These are phyloP conservation scores for Drosophila mulleri DNA, from an alignment of 2,888 invertebrate species.

Conservation along the genomic window DNA sequence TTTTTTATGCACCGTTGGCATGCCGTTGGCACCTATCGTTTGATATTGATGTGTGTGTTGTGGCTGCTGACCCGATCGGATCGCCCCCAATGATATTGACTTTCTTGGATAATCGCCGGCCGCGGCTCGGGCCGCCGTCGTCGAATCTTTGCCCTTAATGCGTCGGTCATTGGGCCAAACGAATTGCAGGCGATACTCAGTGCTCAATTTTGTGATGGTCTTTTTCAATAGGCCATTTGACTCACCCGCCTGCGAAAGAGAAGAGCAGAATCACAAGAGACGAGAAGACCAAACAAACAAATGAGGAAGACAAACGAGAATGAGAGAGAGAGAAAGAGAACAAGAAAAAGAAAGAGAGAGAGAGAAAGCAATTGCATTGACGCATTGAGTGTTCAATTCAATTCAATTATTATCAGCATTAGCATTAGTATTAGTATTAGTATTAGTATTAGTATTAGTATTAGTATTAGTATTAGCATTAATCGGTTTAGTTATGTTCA, in stretches of 20 bases:
- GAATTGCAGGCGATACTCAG: slow-evolving; percentile 95
- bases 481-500: slow-evolving; percentile 27
- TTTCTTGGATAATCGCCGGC: slow-evolving; percentile 88
- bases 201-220: slow-evolving; percentile 91
- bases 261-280: slow-evolving; percentile 75
- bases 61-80: slow-evolving; percentile 87
- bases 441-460: slow-evolving; percentile 9
- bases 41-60: slow-evolving; percentile 75
- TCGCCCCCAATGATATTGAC: slow-evolving; percentile 94
- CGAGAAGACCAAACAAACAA: slow-evolving; percentile 55
- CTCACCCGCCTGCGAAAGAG: slow-evolving; percentile 86
- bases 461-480: slow-evolving; percentile 2
- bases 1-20: slow-evolving; percentile 89
- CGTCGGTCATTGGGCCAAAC: slow-evolving; percentile 90
- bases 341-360: slow-evolving; percentile 28
- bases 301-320: slow-evolving; percentile 13
- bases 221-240: slow-evolving; percentile 90
- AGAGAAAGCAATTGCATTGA: slow-evolving; percentile 58
- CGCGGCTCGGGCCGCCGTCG: slow-evolving; percentile 71
- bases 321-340: slow-evolving; percentile 1
- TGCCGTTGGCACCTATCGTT: slow-evolving; percentile 82
- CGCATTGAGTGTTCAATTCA: slow-evolving; percentile 56
- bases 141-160: slow-evolving; percentile 85
- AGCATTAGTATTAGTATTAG: slow-evolving; percentile 34
- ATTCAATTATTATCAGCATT: slow-evolving; percentile 28